Evolutionary conservation across 2,113 vertebrate genomes (phyloP), one percentile per base, ranked within the genome.

Genomic region (Microcebus murinus): DNA sequence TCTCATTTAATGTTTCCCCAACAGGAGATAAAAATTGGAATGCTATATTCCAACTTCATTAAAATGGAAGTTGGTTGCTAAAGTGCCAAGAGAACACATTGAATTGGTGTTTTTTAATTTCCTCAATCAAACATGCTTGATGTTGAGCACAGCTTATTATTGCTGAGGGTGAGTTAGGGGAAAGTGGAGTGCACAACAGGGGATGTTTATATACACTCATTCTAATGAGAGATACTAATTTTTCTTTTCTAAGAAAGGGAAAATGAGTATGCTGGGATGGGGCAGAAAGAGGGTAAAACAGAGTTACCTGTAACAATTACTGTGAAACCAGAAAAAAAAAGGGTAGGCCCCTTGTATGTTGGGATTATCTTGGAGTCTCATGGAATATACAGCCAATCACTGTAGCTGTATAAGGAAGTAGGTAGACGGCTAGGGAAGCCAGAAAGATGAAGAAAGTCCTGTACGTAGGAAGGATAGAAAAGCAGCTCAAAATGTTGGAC

Each of bases 211-310:
- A 76, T 21, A 36, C 73, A 36, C 73, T 50, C 59, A 1, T 48
- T 88, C 74, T 45, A 71, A 45, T 25, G 39, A 79, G 25, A 76
- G 34, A 23, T 0, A 45, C 36, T 65, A 68, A 67, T 50, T 82
- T 73, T 90, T 86, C 85, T 93, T 71, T 90, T 73, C 50, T 77
- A 83, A 82, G 71, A 94, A 86, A 76, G 39, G 17, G 27, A 79
- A 83, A 77, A 48, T 39, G 14, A 59, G 39, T 42, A n/a, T 31
- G n/a, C 42, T 55, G 29, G 45, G 34, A 39, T 29, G 36, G 45
- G 36, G 25, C 29, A 45, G 52, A 86, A 36, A 34, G 27, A n/a
- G 21, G 31, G 68, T 39, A 80, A 95, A 82, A 70, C 1, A 63
- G 68, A 82, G 45, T n/a, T 59, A 79, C 52, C 55, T 65, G 17